A percentile compares a stretch with the other conserved stretches of the same genome.
These are phyloP conservation scores for Drosophila kepulauana DNA, from an alignment of 1,140 invertebrate species.

Conservation along the genomic window DNA sequence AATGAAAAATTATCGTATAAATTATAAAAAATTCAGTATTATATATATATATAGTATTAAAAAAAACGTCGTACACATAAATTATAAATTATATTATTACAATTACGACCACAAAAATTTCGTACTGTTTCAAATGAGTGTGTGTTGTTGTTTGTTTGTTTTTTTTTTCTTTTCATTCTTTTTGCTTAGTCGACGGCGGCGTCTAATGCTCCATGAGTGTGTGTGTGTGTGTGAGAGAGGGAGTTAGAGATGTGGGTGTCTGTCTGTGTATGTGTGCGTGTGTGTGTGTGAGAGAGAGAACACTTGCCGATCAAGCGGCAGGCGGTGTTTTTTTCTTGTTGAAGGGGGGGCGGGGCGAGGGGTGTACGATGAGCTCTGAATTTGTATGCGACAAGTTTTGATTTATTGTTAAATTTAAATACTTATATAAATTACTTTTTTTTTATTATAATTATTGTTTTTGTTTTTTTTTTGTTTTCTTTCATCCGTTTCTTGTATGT, in stretches of 20 bases:
- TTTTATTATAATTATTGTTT: conserved; percentile 81
- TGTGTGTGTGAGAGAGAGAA: conserved; percentile 40
- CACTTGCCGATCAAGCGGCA: conserved; percentile 21
- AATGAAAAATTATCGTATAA: conserved; percentile 79
- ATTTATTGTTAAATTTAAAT: conserved; percentile 83
- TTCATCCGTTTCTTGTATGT: conserved; percentile 65
- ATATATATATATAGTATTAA: conserved; percentile 76
- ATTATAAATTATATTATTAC: conserved; percentile 84
- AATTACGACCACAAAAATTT: conserved; percentile 81
- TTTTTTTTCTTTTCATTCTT: conserved; percentile 45
- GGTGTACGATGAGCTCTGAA: conserved; percentile 39
- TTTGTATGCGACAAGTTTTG: conserved; percentile 79
- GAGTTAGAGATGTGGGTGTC: background rate
- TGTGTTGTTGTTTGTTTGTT: conserved; percentile 43
- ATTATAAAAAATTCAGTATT: conserved; percentile 83
- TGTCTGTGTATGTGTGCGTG: conserved; percentile 28
- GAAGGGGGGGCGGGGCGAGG: conserved; percentile 21
- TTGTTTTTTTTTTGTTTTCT: conserved; percentile 71
- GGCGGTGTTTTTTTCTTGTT: background rate
- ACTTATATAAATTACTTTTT: conserved; percentile 78
- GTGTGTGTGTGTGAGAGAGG: conserved; percentile 24
- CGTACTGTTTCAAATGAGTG: conserved; percentile 74
- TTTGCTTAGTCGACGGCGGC: conserved; percentile 26
- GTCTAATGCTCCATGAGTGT: conserved; percentile 37
- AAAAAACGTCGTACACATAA: conserved; percentile 79